A percentile compares a stretch with the other conserved stretches of the same genome.
phyloP scores from a whole-genome alignment of 2,888 invertebrate species.

The Drosophila basisetae region DNA sequence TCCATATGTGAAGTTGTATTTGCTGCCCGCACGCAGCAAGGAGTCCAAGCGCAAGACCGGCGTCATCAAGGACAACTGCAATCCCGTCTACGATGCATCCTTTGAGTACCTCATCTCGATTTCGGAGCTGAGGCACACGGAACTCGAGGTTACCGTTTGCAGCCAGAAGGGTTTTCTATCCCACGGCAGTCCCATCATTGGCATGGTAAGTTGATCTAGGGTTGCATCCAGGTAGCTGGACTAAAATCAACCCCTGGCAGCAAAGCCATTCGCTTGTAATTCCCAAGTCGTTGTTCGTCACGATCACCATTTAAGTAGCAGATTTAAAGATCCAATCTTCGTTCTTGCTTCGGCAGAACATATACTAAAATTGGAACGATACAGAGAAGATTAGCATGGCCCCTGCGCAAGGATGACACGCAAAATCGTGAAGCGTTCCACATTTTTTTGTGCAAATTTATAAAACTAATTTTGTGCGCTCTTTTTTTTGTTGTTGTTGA shows the following conservation, averaged over 20 bases:
- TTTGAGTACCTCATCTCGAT: conserved; percentile 95
- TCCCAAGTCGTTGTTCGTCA: conserved; percentile 55
- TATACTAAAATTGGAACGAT: conserved; percentile 96
- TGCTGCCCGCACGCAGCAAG: conserved; percentile 93
- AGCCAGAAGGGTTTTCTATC: conserved; percentile 94
- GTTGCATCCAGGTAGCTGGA: conserved; percentile 83
- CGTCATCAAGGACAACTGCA: conserved; percentile 93
- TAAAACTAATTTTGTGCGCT: not conserved
- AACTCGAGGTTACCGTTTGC: conserved; percentile 94
- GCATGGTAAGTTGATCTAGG: conserved; percentile 88
- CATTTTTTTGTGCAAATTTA: conserved; percentile 58
- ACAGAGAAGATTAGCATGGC: conserved; percentile 97
- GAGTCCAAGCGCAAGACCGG: conserved; percentile 95
- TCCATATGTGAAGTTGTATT: conserved; percentile 95
- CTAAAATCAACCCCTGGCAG: conserved; percentile 11
- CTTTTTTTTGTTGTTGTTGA: not conserved
- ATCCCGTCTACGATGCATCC: conserved; percentile 95
- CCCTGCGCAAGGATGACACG: conserved; percentile 97
- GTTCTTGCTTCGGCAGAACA: conserved; percentile 92
- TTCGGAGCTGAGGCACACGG: conserved; percentile 91
- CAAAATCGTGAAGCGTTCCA: conserved; percentile 94
- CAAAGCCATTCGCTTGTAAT: conserved; percentile 37
- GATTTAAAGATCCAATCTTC: accelerated
- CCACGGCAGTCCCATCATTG: conserved; percentile 93
- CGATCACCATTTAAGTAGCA: conserved; percentile 26